phyloP scores from a whole-genome alignment of 2,797 vertebrate species.

The Poeciliopsis presidionis region DNA sequence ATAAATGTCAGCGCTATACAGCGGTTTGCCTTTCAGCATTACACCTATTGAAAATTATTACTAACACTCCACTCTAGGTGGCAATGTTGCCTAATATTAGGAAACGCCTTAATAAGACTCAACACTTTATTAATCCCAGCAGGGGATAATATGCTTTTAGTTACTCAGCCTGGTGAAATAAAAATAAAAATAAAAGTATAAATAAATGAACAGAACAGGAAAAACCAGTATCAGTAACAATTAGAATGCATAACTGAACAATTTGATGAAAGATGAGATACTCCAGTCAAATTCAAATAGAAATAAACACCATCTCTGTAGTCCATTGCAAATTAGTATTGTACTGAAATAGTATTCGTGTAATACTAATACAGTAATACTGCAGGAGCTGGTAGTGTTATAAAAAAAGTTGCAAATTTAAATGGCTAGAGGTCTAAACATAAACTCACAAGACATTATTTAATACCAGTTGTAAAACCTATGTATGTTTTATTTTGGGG shows the following conservation, averaged over 20 bases:
- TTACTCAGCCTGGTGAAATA: background rate
- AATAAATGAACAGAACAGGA: background rate
- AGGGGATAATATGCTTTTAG: background rate
- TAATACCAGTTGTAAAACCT: background rate
- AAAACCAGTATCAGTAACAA: background rate
- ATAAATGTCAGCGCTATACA: conserved; percentile 5
- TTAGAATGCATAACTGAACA: background rate
- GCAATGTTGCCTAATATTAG: conserved; percentile 26
- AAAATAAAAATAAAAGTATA: background rate
- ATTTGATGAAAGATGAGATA: background rate
- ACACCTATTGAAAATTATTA: background rate
- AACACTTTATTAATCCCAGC: background rate
- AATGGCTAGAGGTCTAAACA: background rate
- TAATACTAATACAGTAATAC: no score
- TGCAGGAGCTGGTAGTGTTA: background rate
- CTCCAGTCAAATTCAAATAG: background rate
- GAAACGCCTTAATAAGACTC: background rate
- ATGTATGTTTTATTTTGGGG: no score
- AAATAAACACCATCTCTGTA: background rate
- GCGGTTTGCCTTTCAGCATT: background rate
- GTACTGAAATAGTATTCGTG: background rate
- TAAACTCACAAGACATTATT: background rate
- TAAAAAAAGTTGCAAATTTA: background rate
- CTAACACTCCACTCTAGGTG: conserved; percentile 24
- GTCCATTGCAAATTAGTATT: background rate